A percentile compares a stretch with the other conserved stretches of the same genome.
These are phyloP conservation scores for Ephialtes manifestator DNA, from an alignment of 2,888 invertebrate genomes.

Conservation along the genomic window DNA sequence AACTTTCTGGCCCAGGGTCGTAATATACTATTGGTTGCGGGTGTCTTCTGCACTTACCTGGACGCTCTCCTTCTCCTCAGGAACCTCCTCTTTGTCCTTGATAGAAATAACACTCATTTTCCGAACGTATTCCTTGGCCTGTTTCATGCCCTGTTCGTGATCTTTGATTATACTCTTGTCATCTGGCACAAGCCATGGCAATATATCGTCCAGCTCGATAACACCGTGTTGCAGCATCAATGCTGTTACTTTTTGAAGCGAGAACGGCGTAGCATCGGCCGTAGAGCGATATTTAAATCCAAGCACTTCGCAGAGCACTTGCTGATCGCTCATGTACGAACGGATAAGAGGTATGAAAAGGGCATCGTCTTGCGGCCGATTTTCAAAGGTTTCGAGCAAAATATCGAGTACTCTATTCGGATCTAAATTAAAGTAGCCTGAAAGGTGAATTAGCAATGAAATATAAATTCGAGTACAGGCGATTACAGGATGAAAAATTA, in stretches of 20 bases:
- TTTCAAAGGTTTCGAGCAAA: constrained; percentile 98
- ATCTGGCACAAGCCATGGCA: constrained; percentile 96
- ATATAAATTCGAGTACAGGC: constrained; percentile 23
- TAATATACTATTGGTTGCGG: no score
- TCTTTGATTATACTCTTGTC: constrained; percentile 93
- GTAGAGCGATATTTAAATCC: constrained; percentile 94
- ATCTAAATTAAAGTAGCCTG: constrained; percentile 99
- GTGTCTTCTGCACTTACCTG: constrained; percentile 86
- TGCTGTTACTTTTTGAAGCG: constrained; percentile 96
- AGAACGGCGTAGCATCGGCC: constrained; percentile 91
- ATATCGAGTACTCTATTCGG: constrained; percentile 99
- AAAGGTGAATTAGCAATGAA: constrained; percentile 58
- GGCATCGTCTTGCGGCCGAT: constrained; percentile 91
- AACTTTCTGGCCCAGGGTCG: no score
- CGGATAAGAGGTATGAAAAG: constrained; percentile 95
- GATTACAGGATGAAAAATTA: neutral
- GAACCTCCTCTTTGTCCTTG: constrained; percentile 91
- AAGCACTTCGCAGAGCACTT: constrained; percentile 96
- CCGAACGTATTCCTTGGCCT: constrained; percentile 95
- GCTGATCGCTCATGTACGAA: constrained; percentile 95
- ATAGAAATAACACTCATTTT: constrained; percentile 94
- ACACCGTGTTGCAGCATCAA: constrained; percentile 95
- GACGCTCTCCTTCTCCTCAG: constrained; percentile 90
- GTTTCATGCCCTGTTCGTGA: constrained; percentile 93
- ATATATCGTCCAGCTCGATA: constrained; percentile 95